phyloP scores from a whole-genome alignment of 2,888 invertebrate species.

The Eupithecia pulchellata region DNA sequence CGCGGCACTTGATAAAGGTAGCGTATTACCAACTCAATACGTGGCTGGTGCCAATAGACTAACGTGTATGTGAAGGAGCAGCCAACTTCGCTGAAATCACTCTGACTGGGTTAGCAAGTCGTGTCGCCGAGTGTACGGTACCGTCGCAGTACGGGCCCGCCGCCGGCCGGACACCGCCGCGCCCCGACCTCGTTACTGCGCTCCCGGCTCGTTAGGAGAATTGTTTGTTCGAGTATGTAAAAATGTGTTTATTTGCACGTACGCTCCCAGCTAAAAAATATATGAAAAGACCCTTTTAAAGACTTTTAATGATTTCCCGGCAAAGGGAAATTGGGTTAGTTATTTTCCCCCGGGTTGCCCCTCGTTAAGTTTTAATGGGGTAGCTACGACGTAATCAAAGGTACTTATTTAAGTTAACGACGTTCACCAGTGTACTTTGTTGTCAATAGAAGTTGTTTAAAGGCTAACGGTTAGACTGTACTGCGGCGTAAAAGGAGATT shows the following conservation, averaged over 20 bases:
- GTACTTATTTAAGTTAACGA: slow-evolving; percentile 84
- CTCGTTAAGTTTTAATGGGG: slow-evolving; percentile 86
- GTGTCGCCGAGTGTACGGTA: slow-evolving; percentile 26
- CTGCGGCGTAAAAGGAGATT: slow-evolving; percentile 48
- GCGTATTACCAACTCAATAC: not conserved
- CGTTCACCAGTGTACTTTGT: slow-evolving; percentile 78
- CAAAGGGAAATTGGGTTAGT: slow-evolving; percentile 86
- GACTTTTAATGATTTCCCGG: slow-evolving; percentile 86
- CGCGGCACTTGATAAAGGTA: not conserved
- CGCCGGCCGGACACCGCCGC: slow-evolving; percentile 47
- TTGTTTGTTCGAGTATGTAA: slow-evolving; percentile 86
- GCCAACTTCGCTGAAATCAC: not conserved
- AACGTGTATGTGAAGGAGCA: not conserved
- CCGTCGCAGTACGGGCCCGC: slow-evolving; percentile 33
- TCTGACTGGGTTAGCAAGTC: not conserved
- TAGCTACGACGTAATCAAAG: slow-evolving; percentile 85
- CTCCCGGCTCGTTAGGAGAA: slow-evolving; percentile 82
- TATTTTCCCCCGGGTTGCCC: slow-evolving; percentile 84
- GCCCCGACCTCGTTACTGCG: slow-evolving; percentile 73
- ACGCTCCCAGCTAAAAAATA: slow-evolving; percentile 83
- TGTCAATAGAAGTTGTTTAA: slow-evolving; percentile 74
- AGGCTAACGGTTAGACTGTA: slow-evolving; percentile 45
- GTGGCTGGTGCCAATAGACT: not conserved
- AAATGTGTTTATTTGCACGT: slow-evolving; percentile 86
- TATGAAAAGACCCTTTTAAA: slow-evolving; percentile 86